Evolutionary conservation across 1,140 invertebrate genomes (phyloP).

Genomic region (Ridgeia piscesae): DNA sequence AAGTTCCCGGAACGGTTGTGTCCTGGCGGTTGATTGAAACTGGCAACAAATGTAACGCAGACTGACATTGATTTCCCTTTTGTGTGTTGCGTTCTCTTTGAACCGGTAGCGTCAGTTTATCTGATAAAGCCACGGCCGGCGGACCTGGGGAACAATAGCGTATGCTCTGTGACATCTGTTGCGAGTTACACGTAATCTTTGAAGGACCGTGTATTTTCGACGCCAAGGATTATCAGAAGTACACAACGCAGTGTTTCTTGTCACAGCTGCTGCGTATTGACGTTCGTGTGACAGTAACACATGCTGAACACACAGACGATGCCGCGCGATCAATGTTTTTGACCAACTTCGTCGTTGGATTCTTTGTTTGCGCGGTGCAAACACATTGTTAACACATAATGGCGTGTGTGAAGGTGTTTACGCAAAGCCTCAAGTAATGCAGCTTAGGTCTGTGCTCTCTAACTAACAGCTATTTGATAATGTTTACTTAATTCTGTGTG

Average conservation of each 20-base stretch:
- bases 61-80: background rate
- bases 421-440: background rate
- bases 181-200: background rate
- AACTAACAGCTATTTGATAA: background rate
- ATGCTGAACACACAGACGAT: slow-evolving; percentile 18
- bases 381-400: background rate
- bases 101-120: background rate
- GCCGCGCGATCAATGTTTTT: slow-evolving; percentile 19
- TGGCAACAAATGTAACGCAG: background rate
- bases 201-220: background rate
- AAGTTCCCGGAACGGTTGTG: background rate
- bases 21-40: background rate
- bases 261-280: slow-evolving; percentile 3
- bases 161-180: background rate
- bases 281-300: background rate
- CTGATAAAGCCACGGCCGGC: background rate
- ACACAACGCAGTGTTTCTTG: background rate
- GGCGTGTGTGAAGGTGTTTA: background rate
- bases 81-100: background rate
- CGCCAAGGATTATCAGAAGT: background rate
- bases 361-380: background rate
- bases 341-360: background rate
- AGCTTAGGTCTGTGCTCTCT: background rate
- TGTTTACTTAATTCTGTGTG: background rate
- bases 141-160: background rate